A percentile compares a stretch with the other conserved stretches of the same genome.
Evolutionary conservation across 2,797 vertebrate species (phyloP).

Genomic region (Sciurus vulgaris): DNA sequence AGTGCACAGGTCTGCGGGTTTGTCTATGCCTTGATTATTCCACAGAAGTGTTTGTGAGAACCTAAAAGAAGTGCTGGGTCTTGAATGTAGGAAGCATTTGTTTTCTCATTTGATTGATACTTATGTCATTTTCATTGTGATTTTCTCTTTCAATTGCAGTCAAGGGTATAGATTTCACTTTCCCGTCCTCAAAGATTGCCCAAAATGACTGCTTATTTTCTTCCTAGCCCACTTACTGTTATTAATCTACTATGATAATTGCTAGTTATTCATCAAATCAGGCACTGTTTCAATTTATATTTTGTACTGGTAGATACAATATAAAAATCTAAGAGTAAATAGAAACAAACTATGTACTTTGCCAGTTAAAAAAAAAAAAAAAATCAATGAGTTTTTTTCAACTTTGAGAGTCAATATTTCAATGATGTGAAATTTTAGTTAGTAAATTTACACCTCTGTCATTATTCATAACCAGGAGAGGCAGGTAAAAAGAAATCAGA

Average conservation of each 20-base stretch:
- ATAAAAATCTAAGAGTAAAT: neutral
- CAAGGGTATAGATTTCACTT: neutral
- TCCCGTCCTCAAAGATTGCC: neutral
- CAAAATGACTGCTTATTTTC: neutral
- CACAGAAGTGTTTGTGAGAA: neutral
- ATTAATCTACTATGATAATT: neutral
- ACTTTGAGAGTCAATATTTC: neutral
- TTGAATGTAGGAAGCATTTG: neutral
- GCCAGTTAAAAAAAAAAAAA: constrained; percentile 11
- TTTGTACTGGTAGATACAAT: neutral
- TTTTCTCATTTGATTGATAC: neutral
- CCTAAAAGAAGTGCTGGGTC: neutral
- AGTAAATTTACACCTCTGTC: constrained; percentile 1
- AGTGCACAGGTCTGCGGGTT: neutral
- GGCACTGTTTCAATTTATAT: neutral
- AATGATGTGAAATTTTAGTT: constrained; percentile 6
- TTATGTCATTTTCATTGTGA: neutral
- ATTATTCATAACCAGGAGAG: neutral
- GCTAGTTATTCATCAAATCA: constrained; percentile 20
- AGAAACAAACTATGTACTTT: neutral
- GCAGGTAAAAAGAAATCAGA: neutral
- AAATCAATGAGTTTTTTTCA: neutral
- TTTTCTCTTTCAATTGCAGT: neutral
- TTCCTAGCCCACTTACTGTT: neutral
- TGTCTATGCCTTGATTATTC: neutral